Evolutionary conservation across 2,113 vertebrate species (phyloP).

Genomic region (Chascanopsetta lugubris): DNA sequence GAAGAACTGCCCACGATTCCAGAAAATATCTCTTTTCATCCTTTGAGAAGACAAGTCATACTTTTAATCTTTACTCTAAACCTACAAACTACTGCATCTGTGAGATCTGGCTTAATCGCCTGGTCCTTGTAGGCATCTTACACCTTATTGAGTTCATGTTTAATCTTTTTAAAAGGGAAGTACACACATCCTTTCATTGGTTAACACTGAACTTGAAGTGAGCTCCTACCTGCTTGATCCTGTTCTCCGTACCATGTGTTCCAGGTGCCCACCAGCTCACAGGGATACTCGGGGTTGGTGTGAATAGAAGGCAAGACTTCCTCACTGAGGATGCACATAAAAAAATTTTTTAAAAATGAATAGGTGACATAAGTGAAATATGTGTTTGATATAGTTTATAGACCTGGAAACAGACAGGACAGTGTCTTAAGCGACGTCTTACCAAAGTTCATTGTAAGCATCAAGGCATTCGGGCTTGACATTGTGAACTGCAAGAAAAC

Average conservation of each 20-base stretch:
- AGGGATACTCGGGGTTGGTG: slow-evolving; percentile 89
- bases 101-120: too few species aligned
- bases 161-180: neutral
- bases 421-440: slow-evolving; percentile 43
- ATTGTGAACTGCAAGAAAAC: slow-evolving; percentile 92
- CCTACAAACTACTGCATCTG: too few species aligned
- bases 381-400: too few species aligned
- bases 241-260: slow-evolving; percentile 99
- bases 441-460: slow-evolving; percentile 96
- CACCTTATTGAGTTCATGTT: neutral
- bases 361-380: too few species aligned
- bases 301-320: slow-evolving; percentile 92
- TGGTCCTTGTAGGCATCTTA: neutral
- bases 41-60: too few species aligned
- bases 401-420: neutral
- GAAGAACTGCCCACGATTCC: too few species aligned
- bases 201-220: neutral
- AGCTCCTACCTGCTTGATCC: slow-evolving; percentile 94
- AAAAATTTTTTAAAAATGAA: slow-evolving; percentile 9
- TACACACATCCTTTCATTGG: neutral
- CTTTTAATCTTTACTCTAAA: too few species aligned
- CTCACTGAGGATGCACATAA: slow-evolving; percentile 80
- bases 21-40: too few species aligned
- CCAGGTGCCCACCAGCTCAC: slow-evolving; percentile 97
- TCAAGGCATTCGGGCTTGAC: slow-evolving; percentile 98